A percentile compares a stretch with the other conserved stretches of the same genome.
These are phyloP conservation scores for Saxidomus purpurata DNA, from an alignment of 1,140 invertebrate species.

Conservation along the genomic window DNA sequence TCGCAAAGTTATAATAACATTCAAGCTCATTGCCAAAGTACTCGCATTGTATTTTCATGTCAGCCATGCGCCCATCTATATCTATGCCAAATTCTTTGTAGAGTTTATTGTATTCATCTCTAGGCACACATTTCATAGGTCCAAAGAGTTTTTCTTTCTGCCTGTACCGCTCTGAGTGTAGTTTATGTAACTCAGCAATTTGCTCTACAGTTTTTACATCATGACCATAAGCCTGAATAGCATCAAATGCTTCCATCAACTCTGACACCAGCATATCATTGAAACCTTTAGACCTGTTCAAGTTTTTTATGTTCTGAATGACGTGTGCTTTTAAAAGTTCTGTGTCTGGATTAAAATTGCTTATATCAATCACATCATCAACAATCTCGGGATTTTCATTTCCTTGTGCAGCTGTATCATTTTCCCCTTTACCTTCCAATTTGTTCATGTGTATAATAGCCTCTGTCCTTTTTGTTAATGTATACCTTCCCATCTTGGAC, in stretches of 20 bases:
- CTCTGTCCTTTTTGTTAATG: slow-evolving; percentile 69
- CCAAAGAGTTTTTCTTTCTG: slow-evolving; percentile 32
- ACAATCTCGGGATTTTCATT: not conserved
- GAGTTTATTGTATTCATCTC: slow-evolving; percentile 33
- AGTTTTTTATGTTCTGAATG: not conserved
- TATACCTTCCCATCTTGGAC: slow-evolving; percentile 68
- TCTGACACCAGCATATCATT: not conserved
- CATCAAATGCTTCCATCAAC: slow-evolving; percentile 21
- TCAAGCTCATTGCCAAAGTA: not conserved
- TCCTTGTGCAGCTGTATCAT: not conserved
- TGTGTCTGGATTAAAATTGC: not conserved
- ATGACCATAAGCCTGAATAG: slow-evolving; percentile 22
- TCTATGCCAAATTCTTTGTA: slow-evolving; percentile 53
- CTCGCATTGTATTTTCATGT: slow-evolving; percentile 11
- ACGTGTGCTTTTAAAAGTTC: not conserved
- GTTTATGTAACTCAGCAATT: not conserved
- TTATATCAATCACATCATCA: not conserved
- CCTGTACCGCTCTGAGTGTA: slow-evolving; percentile 32
- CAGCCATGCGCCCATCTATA: slow-evolving; percentile 42
- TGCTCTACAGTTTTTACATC: slow-evolving; percentile 8
- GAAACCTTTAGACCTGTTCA: not conserved
- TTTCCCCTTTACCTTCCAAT: slow-evolving; percentile 27
- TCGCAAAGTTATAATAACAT: slow-evolving; percentile 49
- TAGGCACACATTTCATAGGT: slow-evolving; percentile 12
- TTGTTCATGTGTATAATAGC: slow-evolving; percentile 67